Evolutionary conservation across 2,113 vertebrate species (phyloP).

Genomic region (Panthera leo): DNA sequence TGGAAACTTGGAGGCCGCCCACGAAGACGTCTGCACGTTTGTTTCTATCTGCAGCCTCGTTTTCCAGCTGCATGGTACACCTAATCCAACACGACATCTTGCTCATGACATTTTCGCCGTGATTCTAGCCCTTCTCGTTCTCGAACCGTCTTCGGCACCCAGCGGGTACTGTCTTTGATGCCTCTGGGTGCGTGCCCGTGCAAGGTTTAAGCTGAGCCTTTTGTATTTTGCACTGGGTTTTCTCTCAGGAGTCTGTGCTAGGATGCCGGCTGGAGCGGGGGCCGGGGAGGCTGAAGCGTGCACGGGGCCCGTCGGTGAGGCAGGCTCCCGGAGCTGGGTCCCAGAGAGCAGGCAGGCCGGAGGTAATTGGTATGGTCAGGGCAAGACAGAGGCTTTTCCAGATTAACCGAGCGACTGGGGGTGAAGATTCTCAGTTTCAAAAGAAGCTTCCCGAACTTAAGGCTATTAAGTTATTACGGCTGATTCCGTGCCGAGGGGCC

Average conservation of each 20-base stretch:
- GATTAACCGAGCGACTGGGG: neutral
- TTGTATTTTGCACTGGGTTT: no score
- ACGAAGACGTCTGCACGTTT: conserved; percentile 65
- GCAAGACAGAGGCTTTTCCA: neutral
- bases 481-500: conserved; percentile 60
- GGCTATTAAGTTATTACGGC: conserved; percentile 64
- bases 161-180: neutral
- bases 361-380: neutral
- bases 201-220: accelerated
- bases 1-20: conserved; percentile 73
- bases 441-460: conserved; percentile 62
- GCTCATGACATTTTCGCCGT: conserved; percentile 12
- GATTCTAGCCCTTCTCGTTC: conserved; percentile 51
- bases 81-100: conserved; percentile 79
- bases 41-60: conserved; percentile 62
- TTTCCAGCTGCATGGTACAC: conserved; percentile 69
- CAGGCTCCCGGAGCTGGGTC: neutral
- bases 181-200: neutral
- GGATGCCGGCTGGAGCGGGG: neutral
- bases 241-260: neutral
- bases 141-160: neutral
- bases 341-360: accelerated
- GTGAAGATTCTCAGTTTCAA: conserved; percentile 63
- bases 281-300: accelerated
- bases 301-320: accelerated